Base-by-base conservation (phyloP, 2,888 invertebrate species). In the Clanis bilineata region DNA sequence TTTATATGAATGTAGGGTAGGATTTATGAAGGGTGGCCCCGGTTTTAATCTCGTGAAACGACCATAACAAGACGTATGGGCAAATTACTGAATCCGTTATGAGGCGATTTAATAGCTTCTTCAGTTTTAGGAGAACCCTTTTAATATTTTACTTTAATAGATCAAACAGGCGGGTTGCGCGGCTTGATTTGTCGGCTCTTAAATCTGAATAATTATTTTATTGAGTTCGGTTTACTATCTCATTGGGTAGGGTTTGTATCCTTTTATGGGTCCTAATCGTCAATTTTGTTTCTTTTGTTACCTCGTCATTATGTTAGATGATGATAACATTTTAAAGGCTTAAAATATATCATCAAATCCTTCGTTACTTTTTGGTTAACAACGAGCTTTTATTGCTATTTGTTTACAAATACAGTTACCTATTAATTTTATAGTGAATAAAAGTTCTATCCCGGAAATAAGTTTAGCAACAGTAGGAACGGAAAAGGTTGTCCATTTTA, bases 21-120 rank as follows among this genome's bases (percentile, higher is more conserved):
- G 85, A 91, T 91, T 90, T 90, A 91, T 88, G 89, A 88, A 86
- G 90, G 90, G 88, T 83, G 83, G 85, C 81, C 70, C 73, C 82
- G 86, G 87, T 86, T 91, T 92, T 91, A 90, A 91, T 91, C 90
- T 89, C 77, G 77, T 72, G 77, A 76, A 87, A 88, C 86, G 87
- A 85, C 90, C 88, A 88, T 90, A 90, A 90, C 87, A 88, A 90
- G 90, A 91, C 84, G 83, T 86, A 89, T 90, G 88, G 85, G 78
- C 82, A 87, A 92, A 92, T 91, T 88, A 89, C 89, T 83, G 88
- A 88, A 90, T 90, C 77, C 79, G 84, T 85, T 89, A 89, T 87
- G 79, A 86, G 86, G 75, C 82, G 82, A 87, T 88, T 90, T 88
- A 85, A 90, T 87, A 80, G 84, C 77, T 74, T 71, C 82, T 84